A percentile compares a stretch with the other conserved stretches of the same genome.
These are phyloP conservation scores for Drosophila nr. medialis DNA, from an alignment of 2,888 invertebrate species.

Conservation along the genomic window DNA sequence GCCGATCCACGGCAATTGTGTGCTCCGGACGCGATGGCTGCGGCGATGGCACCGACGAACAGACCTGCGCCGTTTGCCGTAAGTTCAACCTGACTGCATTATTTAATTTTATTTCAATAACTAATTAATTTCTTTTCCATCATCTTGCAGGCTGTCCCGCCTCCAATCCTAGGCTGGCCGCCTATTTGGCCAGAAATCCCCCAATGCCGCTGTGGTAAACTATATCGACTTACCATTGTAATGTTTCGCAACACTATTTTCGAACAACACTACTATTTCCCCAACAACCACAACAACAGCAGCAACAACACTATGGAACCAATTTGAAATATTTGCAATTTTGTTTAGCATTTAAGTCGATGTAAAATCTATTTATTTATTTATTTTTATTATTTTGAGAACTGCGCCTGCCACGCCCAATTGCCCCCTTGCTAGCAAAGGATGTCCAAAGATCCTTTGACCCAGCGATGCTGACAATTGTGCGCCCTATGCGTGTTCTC, in stretches of 20 bases:
- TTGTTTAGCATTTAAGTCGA: conserved; percentile 75
- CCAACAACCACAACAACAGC: conserved; percentile 19
- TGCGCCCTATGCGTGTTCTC: conserved; percentile 49
- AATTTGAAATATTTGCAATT: conserved; percentile 56
- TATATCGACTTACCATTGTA: conserved; percentile 4
- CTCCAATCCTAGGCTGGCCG: conserved; percentile 73
- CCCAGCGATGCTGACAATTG: conserved; percentile 84
- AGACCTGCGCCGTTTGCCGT: conserved; percentile 94
- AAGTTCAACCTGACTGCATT: conserved; percentile 85
- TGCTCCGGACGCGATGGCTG: conserved; percentile 96
- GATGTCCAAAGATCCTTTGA: conserved; percentile 78
- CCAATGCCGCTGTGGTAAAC: conserved; percentile 83
- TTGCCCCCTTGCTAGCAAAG: conserved; percentile 85
- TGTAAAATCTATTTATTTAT: conserved; percentile 75
- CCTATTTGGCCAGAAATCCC: conserved; percentile 76
- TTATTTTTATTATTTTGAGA: conserved; percentile 69
- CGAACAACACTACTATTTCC: conserved; percentile 32
- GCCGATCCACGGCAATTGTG: conserved; percentile 94
- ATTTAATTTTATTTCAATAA: neutral
- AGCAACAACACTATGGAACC: conserved; percentile 22
- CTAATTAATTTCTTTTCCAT: neutral
- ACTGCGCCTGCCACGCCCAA: conserved; percentile 69
- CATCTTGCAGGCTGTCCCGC: conserved; percentile 86
- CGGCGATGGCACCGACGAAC: conserved; percentile 95
- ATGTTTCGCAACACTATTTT: conserved; percentile 35